phyloP scores from a whole-genome alignment of 1,140 invertebrate species.

The Solenopsis fugax region DNA sequence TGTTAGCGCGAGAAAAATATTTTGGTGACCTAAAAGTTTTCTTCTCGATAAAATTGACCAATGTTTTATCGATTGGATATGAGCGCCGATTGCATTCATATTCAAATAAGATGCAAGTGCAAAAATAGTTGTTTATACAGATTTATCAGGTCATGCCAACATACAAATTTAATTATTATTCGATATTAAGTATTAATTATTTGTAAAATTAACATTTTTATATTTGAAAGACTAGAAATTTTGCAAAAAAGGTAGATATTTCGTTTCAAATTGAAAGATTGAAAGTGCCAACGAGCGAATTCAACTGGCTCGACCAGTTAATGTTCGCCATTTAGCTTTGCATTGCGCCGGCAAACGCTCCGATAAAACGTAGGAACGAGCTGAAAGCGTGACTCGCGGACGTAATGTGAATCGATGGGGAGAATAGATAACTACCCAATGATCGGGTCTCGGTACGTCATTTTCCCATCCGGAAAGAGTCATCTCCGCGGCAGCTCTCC shows the following conservation, averaged over 20 bases:
- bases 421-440: conserved; percentile 54
- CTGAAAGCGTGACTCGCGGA: not conserved
- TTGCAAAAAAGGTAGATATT: not conserved
- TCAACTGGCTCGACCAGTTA: not conserved
- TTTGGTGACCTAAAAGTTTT: conserved; percentile 65
- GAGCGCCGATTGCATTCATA: not conserved
- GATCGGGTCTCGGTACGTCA: conserved; percentile 27
- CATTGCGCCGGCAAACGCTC: not conserved
- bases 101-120: conserved; percentile 40
- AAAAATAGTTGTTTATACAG: not conserved
- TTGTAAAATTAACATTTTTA: not conserved
- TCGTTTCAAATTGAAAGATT: not conserved
- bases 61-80: conserved; percentile 54
- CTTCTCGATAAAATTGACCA: conserved; percentile 62
- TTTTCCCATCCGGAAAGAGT: conserved; percentile 30
- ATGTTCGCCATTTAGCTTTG: conserved; percentile 12
- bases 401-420: conserved; percentile 37
- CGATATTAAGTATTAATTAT: not conserved
- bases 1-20: conserved; percentile 63
- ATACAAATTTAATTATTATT: not conserved
- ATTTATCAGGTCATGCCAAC: not conserved
- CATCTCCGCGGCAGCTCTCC: not conserved
- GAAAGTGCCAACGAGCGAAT: not conserved
- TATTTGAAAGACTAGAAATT: not conserved
- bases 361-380: conserved; percentile 30